phyloP scores from a whole-genome alignment of 2,113 vertebrate genomes.

The Philantomba maxwellii region DNA sequence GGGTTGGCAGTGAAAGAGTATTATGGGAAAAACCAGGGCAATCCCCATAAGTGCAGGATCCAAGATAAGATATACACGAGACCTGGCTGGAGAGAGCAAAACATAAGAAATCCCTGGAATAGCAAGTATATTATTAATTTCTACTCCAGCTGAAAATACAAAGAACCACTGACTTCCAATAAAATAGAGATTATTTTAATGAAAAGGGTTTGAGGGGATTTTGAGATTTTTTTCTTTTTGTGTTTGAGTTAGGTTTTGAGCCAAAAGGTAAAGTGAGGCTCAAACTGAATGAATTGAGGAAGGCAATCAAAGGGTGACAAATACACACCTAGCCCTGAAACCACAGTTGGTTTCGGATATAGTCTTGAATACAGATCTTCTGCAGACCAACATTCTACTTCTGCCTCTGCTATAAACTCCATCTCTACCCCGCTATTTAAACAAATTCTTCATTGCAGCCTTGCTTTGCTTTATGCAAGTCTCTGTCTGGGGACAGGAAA shows the following conservation, averaged over 20 bases:
- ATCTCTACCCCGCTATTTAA: neutral
- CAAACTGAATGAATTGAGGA: neutral
- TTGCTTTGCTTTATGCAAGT: neutral
- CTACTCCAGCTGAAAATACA: neutral
- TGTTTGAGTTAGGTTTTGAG: neutral
- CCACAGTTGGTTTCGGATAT: neutral
- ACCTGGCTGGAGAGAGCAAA: neutral
- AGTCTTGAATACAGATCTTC: neutral
- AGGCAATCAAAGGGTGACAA: neutral
- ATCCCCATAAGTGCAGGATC: neutral
- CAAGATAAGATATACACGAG: neutral
- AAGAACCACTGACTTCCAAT: neutral
- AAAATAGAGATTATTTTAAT: neutral
- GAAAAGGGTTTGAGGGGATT: neutral
- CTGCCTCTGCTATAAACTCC: neutral
- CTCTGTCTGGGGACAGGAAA: neutral
- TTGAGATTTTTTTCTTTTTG: neutral
- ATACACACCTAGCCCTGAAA: neutral
- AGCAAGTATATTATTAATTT: neutral
- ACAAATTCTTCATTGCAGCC: neutral
- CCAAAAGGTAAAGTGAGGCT: neutral
- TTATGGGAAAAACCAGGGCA: neutral
- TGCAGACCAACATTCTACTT: neutral
- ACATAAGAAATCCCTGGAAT: neutral
- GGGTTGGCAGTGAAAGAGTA: neutral